Conservation (phyloP, 2,797 vertebrate species). For the Gastrophryne carolinensis region DNA sequence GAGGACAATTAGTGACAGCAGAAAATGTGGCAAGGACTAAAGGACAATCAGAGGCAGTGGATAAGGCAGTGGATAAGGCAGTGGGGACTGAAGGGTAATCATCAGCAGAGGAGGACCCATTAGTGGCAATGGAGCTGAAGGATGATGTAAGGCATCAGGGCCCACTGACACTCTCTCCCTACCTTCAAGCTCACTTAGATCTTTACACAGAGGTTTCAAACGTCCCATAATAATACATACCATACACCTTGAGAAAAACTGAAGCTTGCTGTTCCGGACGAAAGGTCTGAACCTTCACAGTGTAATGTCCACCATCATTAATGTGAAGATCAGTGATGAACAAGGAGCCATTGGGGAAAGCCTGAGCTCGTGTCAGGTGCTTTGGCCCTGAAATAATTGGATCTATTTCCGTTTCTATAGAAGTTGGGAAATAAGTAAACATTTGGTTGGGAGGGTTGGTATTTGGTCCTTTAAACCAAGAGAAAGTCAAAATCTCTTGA, state of each 20-base stretch:
- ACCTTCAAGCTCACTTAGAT: too few relatives aligned
- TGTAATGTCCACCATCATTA: conserved; percentile 13
- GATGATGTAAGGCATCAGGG: too few relatives aligned
- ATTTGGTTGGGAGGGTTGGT: background rate
- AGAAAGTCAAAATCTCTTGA: background rate
- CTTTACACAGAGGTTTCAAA: background rate
- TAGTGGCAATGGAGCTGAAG: too few relatives aligned
- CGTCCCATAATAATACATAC: conserved; percentile 2
- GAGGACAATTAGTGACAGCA: too few relatives aligned
- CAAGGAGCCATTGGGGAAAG: conserved; percentile 21
- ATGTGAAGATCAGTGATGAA: conserved; percentile 5
- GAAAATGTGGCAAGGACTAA: too few relatives aligned
- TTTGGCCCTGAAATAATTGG: background rate
- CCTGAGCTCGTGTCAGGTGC: background rate
- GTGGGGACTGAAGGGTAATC: too few relatives aligned
- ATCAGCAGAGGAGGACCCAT: too few relatives aligned
- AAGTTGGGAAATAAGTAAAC: background rate
- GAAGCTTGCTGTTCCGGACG: background rate
- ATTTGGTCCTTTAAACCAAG: conserved; percentile 26
- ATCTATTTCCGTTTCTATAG: too few relatives aligned
- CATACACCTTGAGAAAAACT: background rate
- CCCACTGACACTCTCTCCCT: too few relatives aligned
- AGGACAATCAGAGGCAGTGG: too few relatives aligned
- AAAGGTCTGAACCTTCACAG: conserved; percentile 15
- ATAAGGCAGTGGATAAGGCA: too few relatives aligned